Evolutionary conservation across 2,888 invertebrate species (phyloP).

Genomic region (Yponomeuta plumbellus): DNA sequence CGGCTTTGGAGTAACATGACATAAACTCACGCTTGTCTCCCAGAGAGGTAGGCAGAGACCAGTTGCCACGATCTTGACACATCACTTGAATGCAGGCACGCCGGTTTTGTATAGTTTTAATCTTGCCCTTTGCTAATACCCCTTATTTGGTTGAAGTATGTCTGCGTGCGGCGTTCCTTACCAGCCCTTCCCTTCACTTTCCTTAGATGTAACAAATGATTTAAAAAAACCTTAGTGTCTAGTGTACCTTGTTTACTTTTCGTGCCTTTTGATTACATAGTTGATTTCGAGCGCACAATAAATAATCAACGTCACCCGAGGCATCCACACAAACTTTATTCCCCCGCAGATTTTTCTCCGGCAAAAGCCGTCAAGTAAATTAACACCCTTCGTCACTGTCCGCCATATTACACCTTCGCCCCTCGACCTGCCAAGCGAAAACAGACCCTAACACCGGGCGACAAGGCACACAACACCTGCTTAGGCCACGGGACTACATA

Average conservation of each 20-base stretch:
- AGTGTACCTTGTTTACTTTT: no score
- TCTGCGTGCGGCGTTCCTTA: no score
- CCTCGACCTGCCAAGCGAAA: background rate
- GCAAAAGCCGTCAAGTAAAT: slow-evolving; percentile 6
- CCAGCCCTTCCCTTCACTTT: no score
- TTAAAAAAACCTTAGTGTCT: background rate
- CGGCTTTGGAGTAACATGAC: no score
- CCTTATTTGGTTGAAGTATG: no score
- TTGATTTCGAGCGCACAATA: background rate
- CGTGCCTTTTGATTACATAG: background rate
- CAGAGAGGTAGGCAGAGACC: no score
- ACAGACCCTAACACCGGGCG: background rate
- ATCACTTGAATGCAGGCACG: no score
- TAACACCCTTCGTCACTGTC: slow-evolving; percentile 4
- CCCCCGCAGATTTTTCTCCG: background rate
- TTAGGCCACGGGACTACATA: background rate
- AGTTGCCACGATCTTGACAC: no score
- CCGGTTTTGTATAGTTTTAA: no score
- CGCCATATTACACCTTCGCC: background rate
- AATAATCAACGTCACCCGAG: background rate
- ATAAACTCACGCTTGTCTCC: no score
- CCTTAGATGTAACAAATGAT: no score
- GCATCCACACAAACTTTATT: background rate
- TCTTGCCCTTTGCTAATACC: no score
- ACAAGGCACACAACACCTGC: background rate